Base-by-base conservation (phyloP, 2,797 vertebrate genomes). In the Centropyge bicolor region DNA sequence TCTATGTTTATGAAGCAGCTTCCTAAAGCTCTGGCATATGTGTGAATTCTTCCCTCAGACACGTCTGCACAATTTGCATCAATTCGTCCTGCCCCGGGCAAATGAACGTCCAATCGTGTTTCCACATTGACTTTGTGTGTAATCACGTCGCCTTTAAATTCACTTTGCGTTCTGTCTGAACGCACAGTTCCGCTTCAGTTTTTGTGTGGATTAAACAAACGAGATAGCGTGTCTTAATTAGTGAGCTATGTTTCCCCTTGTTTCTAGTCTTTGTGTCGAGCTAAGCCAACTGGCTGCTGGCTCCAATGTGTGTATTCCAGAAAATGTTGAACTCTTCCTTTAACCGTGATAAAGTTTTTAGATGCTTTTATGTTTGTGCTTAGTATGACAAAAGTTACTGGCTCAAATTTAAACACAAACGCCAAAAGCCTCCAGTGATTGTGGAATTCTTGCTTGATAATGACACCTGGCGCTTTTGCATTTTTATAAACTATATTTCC, bases 401-500 rank as follows among this genome's bases (percentile, higher is more conserved):
- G 48, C 16, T 75, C 22, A 67, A 13, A 10, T 17, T 6, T 40
- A 27, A 5, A 5, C 19, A 61, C 22, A 27, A 7, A 40, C 35
- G 7, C 38, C 12, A 36, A 46, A 40, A 20, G 17, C n/a, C 52
- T 49, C 10, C 10, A 38, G 40, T 45, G 20, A 43, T 56, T 43
- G 13, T 8, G 13, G 16, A 48, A 27, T 54, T 27, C 0, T 20
- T 31, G 5, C 56, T 67, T 70, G 41, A 59, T 68, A 51, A 76
- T 60, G 22, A 46, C 72, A 52, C 40, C 17, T 48, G 40, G 36
- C 41, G 51, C 36, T 70, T 83, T 69, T 75, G 48, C 75, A 78
- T 81, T 64, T 78, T 75, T 45, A 64, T 55, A 72, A 60, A 74
- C 22, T 45, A 40, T 35, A 57, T 86, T 81, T 80, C 84, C 60